Evolutionary conservation across 1,140 invertebrate species (phyloP), one percentile per base, ranked within the genome.

Genomic region (Leguminivora glycinivorella): DNA sequence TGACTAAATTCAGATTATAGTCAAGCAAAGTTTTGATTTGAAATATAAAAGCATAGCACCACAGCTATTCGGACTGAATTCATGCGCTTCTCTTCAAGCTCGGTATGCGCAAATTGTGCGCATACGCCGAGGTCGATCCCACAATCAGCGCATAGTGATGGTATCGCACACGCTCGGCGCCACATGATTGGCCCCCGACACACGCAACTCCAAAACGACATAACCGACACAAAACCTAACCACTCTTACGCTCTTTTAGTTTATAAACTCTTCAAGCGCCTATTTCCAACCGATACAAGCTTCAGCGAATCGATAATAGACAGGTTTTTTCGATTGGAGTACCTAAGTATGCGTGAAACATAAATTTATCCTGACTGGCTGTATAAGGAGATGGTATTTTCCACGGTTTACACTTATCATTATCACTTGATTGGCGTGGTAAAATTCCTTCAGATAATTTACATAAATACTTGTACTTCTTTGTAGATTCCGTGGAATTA

Each of bases 371-470:
- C 47, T 22, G 19, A 52, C 47, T 52, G 9, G 19, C 47, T 52
- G 0, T 73, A 38, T 12, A 70, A 77, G 69, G 22, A 67, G n/a
- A 56, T 29, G 10, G 25, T 56, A 29, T 40, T 52, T 24, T 56
- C 40, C 26, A 25, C 19, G 25, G n/a, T 25, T 69, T 63, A 17
- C 47, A 22, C 19, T 52, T n/a, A 52, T n/a, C 40, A 43, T 52
- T n/a, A 52, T n/a, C 40, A 43, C 47, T 52, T 52, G 9, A 52
- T 52, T 22, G 22, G 14, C 47, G 10, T 52, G 5, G 19, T n/a
- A 12, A 43, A 43, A 43, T n/a, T 43, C n/a, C 14, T 12, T 38
- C 10, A 38, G n/a, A 43, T 43, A 43, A n/a, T 43, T 43, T 12
- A 43, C 38, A 14, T n/a, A 14, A 14, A 14, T 14, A n/a, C n/a